Evolutionary conservation across 2,888 invertebrate genomes (phyloP), one percentile per base, ranked within the genome.

Genomic region (Copidosoma aretas): DNA sequence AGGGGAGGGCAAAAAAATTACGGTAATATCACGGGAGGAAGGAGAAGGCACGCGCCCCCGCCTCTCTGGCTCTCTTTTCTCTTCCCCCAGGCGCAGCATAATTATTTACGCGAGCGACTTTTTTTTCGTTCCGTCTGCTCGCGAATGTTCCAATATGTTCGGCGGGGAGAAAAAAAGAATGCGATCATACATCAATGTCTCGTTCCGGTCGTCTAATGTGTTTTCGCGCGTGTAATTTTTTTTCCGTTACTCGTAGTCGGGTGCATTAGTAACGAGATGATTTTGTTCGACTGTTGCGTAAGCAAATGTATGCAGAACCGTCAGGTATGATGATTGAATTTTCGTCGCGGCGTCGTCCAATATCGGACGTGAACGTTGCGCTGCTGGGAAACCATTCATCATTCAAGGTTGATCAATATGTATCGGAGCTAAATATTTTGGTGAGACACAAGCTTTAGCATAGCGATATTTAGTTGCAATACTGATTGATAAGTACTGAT

Each of bases 11-110:
- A 17, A 46, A 14, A 75, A 76, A 74, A 75, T 76, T 74, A 74
- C 74, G 68, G 72, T 74, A 74, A 75, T 76, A 75, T 76, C 73
- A 62, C n/a, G n/a, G 60, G 64, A 57, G 53, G 62, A 54, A 10
- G 52, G 41, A 17, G 32, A 32, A 32, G 8, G 8, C 32, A 8
- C 32, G 32, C 32, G 32, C 32, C 32, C 32, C 8, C 32, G 32
- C 8, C 32, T 32, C 32, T 32, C 32, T 8, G 3, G 32, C 32
- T 32, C 8, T 32, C 43, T 12, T 12, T 46, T 49, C 58, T 65
- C 67, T 43, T 17, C 59, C 21, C 43, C 32, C 51, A 39, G 17
- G 24, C 19, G 21, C 22, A 58, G 17, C 64, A 58, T 71, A 71
- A 71, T 71, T 71, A 67, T 71, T 71, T 71, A 68, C 66, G 61